Evolutionary conservation across 2,888 invertebrate species (phyloP).

Genomic region (Dryomyza anilis): DNA sequence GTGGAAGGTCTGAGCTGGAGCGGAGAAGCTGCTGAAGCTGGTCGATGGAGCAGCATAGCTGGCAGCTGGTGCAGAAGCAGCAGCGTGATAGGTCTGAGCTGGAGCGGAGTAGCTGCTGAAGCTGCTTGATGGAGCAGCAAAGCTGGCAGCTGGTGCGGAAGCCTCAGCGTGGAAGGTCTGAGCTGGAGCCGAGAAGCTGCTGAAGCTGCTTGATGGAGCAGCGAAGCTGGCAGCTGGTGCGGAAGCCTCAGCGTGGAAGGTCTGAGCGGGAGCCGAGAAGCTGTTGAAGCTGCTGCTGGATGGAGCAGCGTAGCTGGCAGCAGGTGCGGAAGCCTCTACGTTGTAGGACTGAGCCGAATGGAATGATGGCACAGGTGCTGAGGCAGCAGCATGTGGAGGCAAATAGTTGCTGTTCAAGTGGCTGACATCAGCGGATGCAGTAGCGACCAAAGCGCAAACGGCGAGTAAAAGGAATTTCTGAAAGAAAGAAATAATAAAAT

Average conservation of each 20-base stretch:
- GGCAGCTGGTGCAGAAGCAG: conserved; percentile 25
- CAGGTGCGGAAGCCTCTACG: conserved; percentile 3
- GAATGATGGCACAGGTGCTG: conserved; percentile 27
- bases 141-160: conserved; percentile 38
- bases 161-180: conserved; percentile 35
- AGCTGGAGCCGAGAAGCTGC: conserved; percentile 22
- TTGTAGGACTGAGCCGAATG: conserved; percentile 15
- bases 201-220: neutral
- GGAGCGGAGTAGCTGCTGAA: conserved; percentile 26
- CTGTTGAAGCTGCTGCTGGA: conserved; percentile 3
- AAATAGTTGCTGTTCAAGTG: conserved; percentile 48
- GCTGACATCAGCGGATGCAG: conserved; percentile 45
- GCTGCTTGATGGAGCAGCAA: conserved; percentile 10
- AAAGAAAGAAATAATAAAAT: conserved; percentile 16
- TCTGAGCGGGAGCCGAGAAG: conserved; percentile 28
- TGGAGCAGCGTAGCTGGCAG: neutral
- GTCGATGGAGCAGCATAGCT: conserved; percentile 36
- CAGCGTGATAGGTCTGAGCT: neutral
- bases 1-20: conserved; percentile 16
- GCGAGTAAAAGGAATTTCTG: conserved; percentile 34
- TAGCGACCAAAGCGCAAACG: conserved; percentile 32
- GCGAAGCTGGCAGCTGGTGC: neutral
- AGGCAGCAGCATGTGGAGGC: conserved; percentile 46
- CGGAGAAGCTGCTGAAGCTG: too few relatives aligned
- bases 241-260: conserved; percentile 30